phyloP scores from a whole-genome alignment of 2,888 invertebrate genomes.

The Temnothorax ravouxi region DNA sequence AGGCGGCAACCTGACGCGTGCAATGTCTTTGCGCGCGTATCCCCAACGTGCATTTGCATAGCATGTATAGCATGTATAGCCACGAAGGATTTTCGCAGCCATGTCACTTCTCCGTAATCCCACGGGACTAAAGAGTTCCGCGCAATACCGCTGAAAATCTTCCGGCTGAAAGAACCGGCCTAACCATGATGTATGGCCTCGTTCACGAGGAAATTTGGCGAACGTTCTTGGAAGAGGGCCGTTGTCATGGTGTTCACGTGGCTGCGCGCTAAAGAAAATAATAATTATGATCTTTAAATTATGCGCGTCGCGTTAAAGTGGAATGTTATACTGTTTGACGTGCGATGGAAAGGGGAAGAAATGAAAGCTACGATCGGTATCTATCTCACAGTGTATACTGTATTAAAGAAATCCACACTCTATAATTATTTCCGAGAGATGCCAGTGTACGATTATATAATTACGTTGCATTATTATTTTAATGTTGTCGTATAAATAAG shows the following conservation, averaged over 20 bases:
- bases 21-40: conserved; percentile 46
- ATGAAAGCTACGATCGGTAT: background rate
- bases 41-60: conserved; percentile 50
- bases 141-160: conserved; percentile 23
- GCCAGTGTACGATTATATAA: background rate
- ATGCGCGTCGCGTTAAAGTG: background rate
- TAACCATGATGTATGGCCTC: conserved; percentile 6
- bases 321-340: background rate
- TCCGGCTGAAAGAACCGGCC: conserved; percentile 8
- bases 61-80: too few relatives aligned
- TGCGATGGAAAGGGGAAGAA: background rate
- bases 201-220: conserved; percentile 13
- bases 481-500: background rate
- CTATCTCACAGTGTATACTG: background rate
- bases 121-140: conserved; percentile 39
- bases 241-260: background rate
- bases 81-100: conserved; percentile 37
- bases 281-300: conserved; percentile 16
- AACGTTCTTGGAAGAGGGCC: background rate
- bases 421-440: conserved; percentile 3
- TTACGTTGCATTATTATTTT: background rate
- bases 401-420: background rate
- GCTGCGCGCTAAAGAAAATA: background rate
- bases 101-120: conserved; percentile 48
- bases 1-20: conserved; percentile 46